phyloP scores from a whole-genome alignment of 1,140 invertebrate species.

The Araneus ventricosus region DNA sequence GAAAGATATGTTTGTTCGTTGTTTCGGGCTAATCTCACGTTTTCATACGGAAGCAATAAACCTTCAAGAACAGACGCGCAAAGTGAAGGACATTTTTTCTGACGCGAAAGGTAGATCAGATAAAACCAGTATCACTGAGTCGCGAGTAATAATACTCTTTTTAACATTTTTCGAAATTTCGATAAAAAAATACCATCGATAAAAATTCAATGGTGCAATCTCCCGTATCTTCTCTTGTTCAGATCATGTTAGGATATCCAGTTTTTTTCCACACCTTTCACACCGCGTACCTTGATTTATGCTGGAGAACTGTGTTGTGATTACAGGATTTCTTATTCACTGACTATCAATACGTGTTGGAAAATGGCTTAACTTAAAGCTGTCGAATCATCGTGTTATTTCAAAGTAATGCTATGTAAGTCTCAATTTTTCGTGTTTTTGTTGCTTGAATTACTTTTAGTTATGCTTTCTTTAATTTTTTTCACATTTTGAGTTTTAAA shows the following conservation, averaged over 20 bases:
- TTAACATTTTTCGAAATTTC: neutral
- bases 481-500: too few relatives aligned
- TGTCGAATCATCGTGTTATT: neutral
- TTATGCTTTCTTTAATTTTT: too few relatives aligned
- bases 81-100: neutral
- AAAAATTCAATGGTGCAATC: neutral
- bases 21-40: neutral
- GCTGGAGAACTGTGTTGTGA: neutral
- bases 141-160: neutral
- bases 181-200: constrained; percentile 9
- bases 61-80: neutral
- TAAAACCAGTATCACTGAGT: neutral
- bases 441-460: too few relatives aligned
- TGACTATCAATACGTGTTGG: neutral
- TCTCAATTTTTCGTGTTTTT: neutral
- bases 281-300: neutral
- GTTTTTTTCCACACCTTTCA: neutral
- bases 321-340: neutral
- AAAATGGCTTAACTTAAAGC: neutral
- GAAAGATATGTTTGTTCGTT: neutral
- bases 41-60: constrained; percentile 16
- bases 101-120: neutral
- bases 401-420: neutral
- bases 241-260: neutral
- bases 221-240: neutral